Evolutionary conservation across 2,797 vertebrate species (phyloP), one percentile per base, ranked within the genome.

Genomic region (Tapirus indicus): DNA sequence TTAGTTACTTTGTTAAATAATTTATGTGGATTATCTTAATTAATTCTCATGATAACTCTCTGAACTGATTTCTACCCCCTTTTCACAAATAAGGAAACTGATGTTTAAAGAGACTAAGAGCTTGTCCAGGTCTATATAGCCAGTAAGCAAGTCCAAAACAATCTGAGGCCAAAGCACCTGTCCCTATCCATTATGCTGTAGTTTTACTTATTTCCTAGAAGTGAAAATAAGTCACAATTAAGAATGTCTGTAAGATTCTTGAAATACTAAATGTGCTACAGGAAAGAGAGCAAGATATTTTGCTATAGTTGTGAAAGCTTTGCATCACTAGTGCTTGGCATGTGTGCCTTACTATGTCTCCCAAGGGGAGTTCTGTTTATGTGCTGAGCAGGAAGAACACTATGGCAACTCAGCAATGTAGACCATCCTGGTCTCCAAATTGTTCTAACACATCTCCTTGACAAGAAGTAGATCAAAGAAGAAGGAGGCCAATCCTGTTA

Each of bases 191-290:
- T 44, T 68, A 35, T 44, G 38, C 27, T 54, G 0, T 82, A 17
- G n/a, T 93, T 74, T 80, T 56, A 71, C 47, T 93, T 94, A 72
- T 95, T 96, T 88, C 7, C 13, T 12, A 8, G 6, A 88, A 62
- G 66, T 94, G 5, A 8, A 44, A 78, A 47, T 27, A 64, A 29
- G n/a, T 77, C 6, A 78, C 41, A 72, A 66, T 38, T 77, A 44
- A 74, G 25, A 91, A 60, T 32, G 16, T 35, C 25, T 80, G 38
- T 62, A 75, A 68, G 25, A 77, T 58, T 77, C 23, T 93, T 60
- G n/a, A 83, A 71, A 64, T 68, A 80, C 1, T 35, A 11, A 80
- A 47, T 41, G n/a, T 68, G 5, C 7, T 49, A 2, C 20, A 72
- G 8, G 83, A 91, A 23, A 64, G 21, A 12, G 11, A 66, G 47